phyloP scores from a whole-genome alignment of 2,113 vertebrate genomes.

The Chascanopsetta lugubris region DNA sequence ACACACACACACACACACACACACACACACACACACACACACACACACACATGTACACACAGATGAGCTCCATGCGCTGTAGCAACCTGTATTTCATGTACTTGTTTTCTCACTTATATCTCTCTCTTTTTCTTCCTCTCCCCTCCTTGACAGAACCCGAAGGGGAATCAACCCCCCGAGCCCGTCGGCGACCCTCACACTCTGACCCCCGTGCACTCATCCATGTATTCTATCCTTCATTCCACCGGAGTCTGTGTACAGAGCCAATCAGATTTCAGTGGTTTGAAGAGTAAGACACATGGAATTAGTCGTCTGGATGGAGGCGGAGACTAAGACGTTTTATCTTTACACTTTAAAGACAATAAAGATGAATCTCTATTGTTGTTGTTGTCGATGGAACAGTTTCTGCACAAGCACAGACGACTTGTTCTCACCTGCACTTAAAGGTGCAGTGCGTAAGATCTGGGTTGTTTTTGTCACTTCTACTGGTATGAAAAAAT shows the following conservation, averaged over 20 bases:
- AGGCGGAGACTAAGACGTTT: neutral
- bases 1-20: constrained; percentile 15
- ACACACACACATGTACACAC: neutral
- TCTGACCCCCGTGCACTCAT: constrained; percentile 45
- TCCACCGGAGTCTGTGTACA: constrained; percentile 99
- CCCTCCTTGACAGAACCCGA: constrained; percentile 39
- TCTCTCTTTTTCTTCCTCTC: constrained; percentile 36
- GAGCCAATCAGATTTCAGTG: constrained; percentile 98
- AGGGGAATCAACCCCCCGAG: neutral
- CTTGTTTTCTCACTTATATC: too few relatives aligned
- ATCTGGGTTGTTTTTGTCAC: too few relatives aligned
- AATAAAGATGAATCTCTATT: constrained; percentile 46
- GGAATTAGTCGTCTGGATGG: constrained; percentile 79
- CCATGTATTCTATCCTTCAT: constrained; percentile 97
- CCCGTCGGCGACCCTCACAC: too few relatives aligned
- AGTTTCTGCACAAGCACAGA: constrained; percentile 71
- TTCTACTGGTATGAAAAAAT: too few relatives aligned
- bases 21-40: constrained; percentile 14
- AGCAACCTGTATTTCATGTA: constrained; percentile 43
- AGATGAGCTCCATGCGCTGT: constrained; percentile 1
- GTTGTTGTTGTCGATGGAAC: constrained; percentile 34
- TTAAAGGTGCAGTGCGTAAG: too few relatives aligned
- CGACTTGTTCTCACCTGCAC: constrained; percentile 49
- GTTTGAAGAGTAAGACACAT: constrained; percentile 95
- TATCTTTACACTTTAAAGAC: constrained; percentile 4